Evolutionary conservation across 92 coral and sea anemone species (phyloP).

Genomic region (Actinernus sp.): DNA sequence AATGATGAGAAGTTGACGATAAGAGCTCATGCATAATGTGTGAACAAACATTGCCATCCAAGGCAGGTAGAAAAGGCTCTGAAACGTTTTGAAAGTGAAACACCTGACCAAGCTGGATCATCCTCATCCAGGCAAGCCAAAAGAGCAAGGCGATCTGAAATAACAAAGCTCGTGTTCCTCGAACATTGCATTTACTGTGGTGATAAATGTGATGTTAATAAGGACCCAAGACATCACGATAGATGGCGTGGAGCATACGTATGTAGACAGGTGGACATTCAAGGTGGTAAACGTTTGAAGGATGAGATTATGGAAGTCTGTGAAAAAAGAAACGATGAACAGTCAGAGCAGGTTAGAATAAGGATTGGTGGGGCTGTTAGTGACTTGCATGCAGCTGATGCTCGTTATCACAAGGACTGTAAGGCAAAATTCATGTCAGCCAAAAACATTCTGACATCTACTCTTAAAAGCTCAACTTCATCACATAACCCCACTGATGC

Average conservation of each 20-base stretch:
- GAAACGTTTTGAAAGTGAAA: constrained; percentile 30
- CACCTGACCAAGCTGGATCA: too few species aligned
- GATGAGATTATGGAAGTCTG: constrained; percentile 52
- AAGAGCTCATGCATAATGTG: constrained; percentile 48
- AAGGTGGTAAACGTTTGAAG: constrained; percentile 51
- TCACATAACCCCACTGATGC: constrained; percentile 39
- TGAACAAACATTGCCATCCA: constrained; percentile 58
- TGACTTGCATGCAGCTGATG: constrained; percentile 77
- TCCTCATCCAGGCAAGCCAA: too few species aligned
- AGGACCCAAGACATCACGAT: constrained; percentile 57
- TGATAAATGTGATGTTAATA: constrained; percentile 57
- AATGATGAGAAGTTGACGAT: constrained; percentile 36
- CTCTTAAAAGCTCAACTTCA: too few species aligned
- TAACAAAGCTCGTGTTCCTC: constrained; percentile 49
- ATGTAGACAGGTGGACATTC: constrained; percentile 53
- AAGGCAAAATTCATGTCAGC: constrained; percentile 65
- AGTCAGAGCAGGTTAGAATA: constrained; percentile 42
- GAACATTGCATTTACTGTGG: constrained; percentile 66
- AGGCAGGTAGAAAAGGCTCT: constrained; percentile 46
- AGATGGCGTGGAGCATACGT: constrained; percentile 55
- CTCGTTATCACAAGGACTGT: constrained; percentile 58
- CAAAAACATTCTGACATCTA: too few species aligned
- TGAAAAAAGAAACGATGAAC: constrained; percentile 34
- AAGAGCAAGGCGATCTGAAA: constrained; percentile 51
- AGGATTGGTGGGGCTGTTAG: constrained; percentile 67